Percentiles rank a stretch among this genome's conserved stretches.
Evolutionary conservation across 1,140 invertebrate genomes (phyloP).

Genomic region (Polyergus mexicanus): DNA sequence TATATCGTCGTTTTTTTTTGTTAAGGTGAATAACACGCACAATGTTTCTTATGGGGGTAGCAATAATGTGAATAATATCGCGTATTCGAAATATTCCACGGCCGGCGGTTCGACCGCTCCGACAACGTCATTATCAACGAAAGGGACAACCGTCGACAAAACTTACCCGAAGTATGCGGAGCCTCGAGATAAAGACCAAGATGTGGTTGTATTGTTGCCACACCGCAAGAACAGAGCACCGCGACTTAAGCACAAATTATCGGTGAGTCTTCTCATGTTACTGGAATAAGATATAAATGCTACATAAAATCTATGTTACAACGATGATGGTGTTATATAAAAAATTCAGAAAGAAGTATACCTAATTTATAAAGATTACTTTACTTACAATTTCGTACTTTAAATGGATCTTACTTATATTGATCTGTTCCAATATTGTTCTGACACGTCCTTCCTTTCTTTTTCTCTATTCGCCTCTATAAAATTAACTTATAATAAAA

Average conservation of each 20-base stretch:
- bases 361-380: neutral
- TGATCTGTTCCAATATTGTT: neutral
- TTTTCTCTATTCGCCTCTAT: neutral
- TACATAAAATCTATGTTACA: neutral
- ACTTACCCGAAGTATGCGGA: constrained; percentile 66
- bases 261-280: constrained; percentile 70
- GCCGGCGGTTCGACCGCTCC: constrained; percentile 75
- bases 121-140: constrained; percentile 63
- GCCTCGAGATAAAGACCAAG: constrained; percentile 78
- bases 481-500: neutral
- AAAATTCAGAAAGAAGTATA: neutral
- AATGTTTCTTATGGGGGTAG: constrained; percentile 89
- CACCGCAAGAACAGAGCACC: constrained; percentile 80
- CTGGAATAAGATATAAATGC: neutral
- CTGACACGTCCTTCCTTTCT: neutral
- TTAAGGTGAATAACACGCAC: constrained; percentile 90
- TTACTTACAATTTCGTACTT: neutral
- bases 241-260: constrained; percentile 82
- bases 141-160: constrained; percentile 56
- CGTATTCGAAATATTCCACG: constrained; percentile 87
- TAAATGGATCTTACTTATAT: neutral
- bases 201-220: constrained; percentile 82
- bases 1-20: constrained; percentile 22
- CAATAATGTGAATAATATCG: constrained; percentile 88
- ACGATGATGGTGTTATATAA: no score